Evolutionary conservation across 2,797 vertebrate genomes (phyloP), one percentile per base, ranked within the genome.

Genomic region (Paramormyrops hopkinsi): DNA sequence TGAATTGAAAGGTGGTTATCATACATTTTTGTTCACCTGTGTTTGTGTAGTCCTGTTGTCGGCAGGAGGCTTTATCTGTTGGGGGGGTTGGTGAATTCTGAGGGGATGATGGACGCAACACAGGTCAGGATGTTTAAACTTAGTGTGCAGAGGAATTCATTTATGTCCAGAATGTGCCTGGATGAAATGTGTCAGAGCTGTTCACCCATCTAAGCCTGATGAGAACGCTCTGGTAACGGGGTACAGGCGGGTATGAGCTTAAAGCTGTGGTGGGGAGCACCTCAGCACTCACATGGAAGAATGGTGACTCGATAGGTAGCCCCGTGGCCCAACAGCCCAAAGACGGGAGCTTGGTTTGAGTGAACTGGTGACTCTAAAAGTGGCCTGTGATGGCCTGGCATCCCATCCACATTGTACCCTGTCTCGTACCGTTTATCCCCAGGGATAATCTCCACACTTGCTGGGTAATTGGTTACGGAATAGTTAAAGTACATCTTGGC

Each of bases 101-200:
- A 17, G 22, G 65, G 22, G 51, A 17, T 46, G 69, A 25, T 41
- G 19, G n/a, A 62, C 53, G n/a, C 53, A 51, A 44, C 73, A 54
- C 22, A 44, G 22, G 76, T 90, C 48, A 69, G 86, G 79, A 46
- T 62, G 87, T 88, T 90, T 90, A 86, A 90, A 90, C 46, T 88
- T 88, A 85, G 87, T 33, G 46, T 50, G 53, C 5, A 50, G 8
- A 69, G 89, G 89, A 85, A 88, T 88, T 56, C 56, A 65, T 25
- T 17, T 4, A 14, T 37, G 87, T 88, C n/a, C 44, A 53, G 41
- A 6, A 90, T 83, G 53, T 90, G 87, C 3, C 44, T 76, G 6
- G 53, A 82, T 29, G 87, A 54, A 73, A 88, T 84, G 25, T 25
- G 53, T 76, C 54, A 65, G 51, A 88, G 87, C 83, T 53, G 54